phyloP scores from a whole-genome alignment of 2,113 vertebrate genomes.

The Canis aureus region DNA sequence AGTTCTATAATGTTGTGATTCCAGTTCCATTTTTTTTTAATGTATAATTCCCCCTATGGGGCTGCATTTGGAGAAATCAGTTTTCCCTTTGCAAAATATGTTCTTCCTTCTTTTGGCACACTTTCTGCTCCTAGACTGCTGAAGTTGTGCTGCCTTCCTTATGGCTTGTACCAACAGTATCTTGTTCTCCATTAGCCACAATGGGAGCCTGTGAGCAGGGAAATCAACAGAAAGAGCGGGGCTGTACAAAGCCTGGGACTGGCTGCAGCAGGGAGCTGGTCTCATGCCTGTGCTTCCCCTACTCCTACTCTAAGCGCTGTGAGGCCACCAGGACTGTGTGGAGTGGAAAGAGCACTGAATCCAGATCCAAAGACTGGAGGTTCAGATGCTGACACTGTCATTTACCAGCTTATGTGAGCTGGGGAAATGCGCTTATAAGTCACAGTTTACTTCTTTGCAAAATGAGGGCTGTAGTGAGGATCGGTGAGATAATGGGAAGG shows the following conservation, averaged over 20 bases:
- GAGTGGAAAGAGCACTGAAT: background rate
- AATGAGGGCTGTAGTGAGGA: background rate
- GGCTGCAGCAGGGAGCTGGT: background rate
- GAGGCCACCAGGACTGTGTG: background rate
- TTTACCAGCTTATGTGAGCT: background rate
- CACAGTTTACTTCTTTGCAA: background rate
- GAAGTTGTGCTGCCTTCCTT: background rate
- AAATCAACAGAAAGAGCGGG: background rate
- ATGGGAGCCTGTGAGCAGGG: background rate
- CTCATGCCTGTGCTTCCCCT: rapidly evolving
- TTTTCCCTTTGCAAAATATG: background rate
- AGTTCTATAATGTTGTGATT: background rate
- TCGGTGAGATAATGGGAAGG: background rate
- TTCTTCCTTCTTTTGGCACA: background rate
- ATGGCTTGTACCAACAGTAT: background rate
- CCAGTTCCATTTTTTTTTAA: background rate
- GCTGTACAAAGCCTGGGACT: background rate
- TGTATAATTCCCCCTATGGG: background rate
- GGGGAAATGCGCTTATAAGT: background rate
- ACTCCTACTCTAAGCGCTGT: background rate
- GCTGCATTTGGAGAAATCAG: background rate
- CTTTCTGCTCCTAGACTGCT: background rate
- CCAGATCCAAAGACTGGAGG: background rate
- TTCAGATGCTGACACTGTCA: background rate
- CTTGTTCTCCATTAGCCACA: background rate